These are phyloP conservation scores for Erpobdella octoculata DNA, from an alignment of 2,888 invertebrate genomes.

Conservation along the genomic window DNA sequence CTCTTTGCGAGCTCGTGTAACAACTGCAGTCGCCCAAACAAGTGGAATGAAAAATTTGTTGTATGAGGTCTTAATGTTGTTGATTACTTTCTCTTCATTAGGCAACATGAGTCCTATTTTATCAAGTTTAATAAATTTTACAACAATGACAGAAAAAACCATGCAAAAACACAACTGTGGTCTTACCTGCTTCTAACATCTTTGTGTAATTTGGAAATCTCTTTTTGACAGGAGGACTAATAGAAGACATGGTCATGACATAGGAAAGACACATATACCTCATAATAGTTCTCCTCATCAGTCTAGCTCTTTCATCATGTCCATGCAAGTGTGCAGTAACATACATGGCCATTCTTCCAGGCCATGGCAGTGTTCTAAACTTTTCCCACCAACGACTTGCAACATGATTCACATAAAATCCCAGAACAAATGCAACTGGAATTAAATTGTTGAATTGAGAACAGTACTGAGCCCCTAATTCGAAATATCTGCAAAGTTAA, in stretches of 20 bases:
- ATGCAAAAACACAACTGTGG: not conserved
- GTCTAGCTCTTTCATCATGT: conserved; percentile 58
- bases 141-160: not conserved
- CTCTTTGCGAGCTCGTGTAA: conserved; percentile 57
- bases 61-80: conserved; percentile 59
- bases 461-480: conserved; percentile 74
- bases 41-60: conserved; percentile 64
- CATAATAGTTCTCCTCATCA: conserved; percentile 59
- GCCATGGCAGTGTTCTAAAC: conserved; percentile 66
- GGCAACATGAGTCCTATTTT: conserved; percentile 59
- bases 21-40: conserved; percentile 60
- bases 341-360: conserved; percentile 58
- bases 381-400: conserved; percentile 89
- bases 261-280: conserved; percentile 55
- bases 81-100: conserved; percentile 58
- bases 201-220: conserved; percentile 54
- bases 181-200: conserved; percentile 50
- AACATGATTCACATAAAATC: conserved; percentile 85
- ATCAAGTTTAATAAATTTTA: not conserved
- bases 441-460: conserved; percentile 77
- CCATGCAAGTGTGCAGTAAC: conserved; percentile 64
- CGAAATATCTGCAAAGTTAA: conserved; percentile 58
- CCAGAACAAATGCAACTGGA: conserved; percentile 85
- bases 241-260: conserved; percentile 60
- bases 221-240: conserved; percentile 61